Percentiles rank a stretch among this genome's conserved stretches.
phyloP scores from a whole-genome alignment of 2,888 invertebrate species.

The Pollenia labialis region DNA sequence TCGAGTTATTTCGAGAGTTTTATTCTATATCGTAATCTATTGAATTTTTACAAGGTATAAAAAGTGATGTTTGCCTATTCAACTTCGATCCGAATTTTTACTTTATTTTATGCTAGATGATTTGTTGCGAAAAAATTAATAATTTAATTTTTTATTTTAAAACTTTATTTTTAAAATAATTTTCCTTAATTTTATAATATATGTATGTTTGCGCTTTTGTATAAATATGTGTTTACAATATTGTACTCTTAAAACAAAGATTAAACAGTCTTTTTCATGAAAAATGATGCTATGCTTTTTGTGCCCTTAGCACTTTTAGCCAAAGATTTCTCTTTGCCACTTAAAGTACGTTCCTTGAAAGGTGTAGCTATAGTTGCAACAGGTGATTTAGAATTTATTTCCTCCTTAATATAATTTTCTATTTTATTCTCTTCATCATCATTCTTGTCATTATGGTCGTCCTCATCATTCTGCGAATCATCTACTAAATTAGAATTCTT shows the following conservation, averaged over 20 bases:
- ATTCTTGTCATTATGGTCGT: conserved; percentile 1
- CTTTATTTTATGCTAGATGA: too few relatives aligned
- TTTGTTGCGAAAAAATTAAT: too few relatives aligned
- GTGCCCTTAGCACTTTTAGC: conserved; percentile 91
- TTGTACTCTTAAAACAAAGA: not conserved
- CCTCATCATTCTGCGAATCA: conserved; percentile 71
- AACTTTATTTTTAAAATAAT: too few relatives aligned
- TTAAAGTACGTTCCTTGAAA: conserved; percentile 84
- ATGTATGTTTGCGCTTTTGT: too few relatives aligned
- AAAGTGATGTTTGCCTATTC: too few relatives aligned
- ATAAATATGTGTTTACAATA: not conserved
- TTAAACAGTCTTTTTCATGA: conserved; percentile 83
- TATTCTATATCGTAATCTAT: too few relatives aligned
- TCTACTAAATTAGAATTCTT: conserved; percentile 77
- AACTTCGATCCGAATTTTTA: too few relatives aligned
- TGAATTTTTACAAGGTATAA: too few relatives aligned
- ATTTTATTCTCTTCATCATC: conserved; percentile 55
- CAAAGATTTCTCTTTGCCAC: conserved; percentile 89
- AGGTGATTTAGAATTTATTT: conserved; percentile 37
- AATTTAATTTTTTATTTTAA: too few relatives aligned
- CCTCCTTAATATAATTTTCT: conserved; percentile 30
- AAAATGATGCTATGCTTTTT: conserved; percentile 92
- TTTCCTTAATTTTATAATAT: too few relatives aligned
- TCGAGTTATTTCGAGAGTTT: too few relatives aligned
- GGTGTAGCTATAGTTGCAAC: conserved; percentile 60